A percentile compares a stretch with the other conserved stretches of the same genome.
Evolutionary conservation across 1,140 invertebrate species (phyloP).

Genomic region (Sesamia nonagrioides): DNA sequence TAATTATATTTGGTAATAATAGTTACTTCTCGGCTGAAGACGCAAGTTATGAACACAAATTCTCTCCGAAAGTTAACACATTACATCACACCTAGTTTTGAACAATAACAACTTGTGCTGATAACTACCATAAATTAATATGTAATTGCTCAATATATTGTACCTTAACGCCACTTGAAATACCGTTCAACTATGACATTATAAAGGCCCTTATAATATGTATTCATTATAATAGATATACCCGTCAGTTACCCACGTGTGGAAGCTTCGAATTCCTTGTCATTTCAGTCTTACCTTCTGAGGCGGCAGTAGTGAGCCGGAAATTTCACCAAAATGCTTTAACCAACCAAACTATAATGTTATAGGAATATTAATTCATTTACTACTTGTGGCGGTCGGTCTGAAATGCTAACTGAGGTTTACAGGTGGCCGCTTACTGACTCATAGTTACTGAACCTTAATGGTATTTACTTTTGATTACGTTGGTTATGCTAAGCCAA

Average conservation of each 20-base stretch:
- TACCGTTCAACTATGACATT: background rate
- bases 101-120: background rate
- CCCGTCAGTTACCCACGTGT: background rate
- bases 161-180: background rate
- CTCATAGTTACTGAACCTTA: slow-evolving; percentile 7
- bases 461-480: slow-evolving; percentile 42
- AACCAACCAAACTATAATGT: background rate
- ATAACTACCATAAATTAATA: slow-evolving; percentile 15
- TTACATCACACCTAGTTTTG: background rate
- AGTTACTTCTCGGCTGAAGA: too few relatives aligned
- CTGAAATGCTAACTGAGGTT: background rate
- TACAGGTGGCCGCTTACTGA: background rate
- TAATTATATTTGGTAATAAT: too few relatives aligned
- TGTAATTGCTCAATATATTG: slow-evolving; percentile 8
- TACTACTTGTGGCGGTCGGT: background rate
- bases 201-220: background rate
- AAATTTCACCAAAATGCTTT: slow-evolving; percentile 15
- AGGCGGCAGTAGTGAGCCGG: background rate
- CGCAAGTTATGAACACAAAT: background rate
- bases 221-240: slow-evolving; percentile 31
- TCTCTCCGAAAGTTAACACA: background rate
- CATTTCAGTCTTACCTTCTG: background rate
- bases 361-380: slow-evolving; percentile 6
- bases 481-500: background rate
- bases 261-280: background rate